Percentiles rank a stretch among this genome's conserved stretches.
Conservation (phyloP, 92 coral and sea anemone genomes). For the Phymanthus crucifer region DNA sequence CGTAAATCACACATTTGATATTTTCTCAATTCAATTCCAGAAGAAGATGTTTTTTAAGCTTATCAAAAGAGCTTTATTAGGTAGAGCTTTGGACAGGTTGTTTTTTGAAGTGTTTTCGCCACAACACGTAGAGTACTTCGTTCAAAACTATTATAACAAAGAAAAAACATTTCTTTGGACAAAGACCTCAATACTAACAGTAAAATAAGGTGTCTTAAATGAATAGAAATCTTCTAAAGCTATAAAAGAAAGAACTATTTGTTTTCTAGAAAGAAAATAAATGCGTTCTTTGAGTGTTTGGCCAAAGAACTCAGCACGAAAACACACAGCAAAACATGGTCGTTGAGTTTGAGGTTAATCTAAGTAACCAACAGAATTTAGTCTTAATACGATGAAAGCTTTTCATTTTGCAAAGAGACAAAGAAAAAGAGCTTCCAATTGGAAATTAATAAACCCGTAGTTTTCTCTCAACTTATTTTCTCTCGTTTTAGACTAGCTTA, state of each 20-base stretch:
- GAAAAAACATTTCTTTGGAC: not conserved
- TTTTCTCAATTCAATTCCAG: not conserved
- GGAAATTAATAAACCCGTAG: conserved; percentile 25
- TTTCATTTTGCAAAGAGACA: conserved; percentile 26
- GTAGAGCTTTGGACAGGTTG: not conserved
- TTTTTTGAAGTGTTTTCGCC: not conserved
- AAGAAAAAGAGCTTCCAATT: conserved; percentile 14
- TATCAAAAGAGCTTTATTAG: not conserved
- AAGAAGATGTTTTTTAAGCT: conserved; percentile 14
- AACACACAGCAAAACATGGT: not conserved
- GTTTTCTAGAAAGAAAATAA: conserved; percentile 44
- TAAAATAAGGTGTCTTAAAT: not conserved
- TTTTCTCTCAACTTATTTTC: not conserved
- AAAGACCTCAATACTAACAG: not conserved
- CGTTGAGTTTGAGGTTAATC: conserved; percentile 17
- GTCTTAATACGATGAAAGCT: conserved; percentile 23
- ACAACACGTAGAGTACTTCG: not conserved
- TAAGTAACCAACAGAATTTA: conserved; percentile 31
- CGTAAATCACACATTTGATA: conserved; percentile 22
- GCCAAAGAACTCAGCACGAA: not conserved
- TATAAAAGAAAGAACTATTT: conserved; percentile 30
- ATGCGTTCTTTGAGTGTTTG: conserved; percentile 40
- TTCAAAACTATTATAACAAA: not conserved
- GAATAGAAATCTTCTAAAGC: not conserved
- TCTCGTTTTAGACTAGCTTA: not conserved